A percentile compares a stretch with the other conserved stretches of the same genome.
Evolutionary conservation across 2,888 invertebrate genomes (phyloP).

Genomic region (Epinotia demarniana): DNA sequence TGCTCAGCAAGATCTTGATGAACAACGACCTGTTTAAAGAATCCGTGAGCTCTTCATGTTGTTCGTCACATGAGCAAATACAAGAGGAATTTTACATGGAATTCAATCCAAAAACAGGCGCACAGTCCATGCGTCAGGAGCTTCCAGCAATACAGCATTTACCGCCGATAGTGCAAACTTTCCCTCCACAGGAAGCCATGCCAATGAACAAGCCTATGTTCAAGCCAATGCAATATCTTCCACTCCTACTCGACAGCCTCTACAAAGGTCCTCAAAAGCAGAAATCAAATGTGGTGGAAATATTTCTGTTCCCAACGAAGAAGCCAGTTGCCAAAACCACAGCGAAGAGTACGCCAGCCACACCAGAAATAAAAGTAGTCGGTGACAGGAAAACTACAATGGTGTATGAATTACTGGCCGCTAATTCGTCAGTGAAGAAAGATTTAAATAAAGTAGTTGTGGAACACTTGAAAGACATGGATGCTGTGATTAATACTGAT

Average conservation of each 20-base stretch:
- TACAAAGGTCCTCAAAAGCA: slow-evolving; percentile 51
- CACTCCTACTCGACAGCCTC: slow-evolving; percentile 58
- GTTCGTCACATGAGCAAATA: slow-evolving; percentile 70
- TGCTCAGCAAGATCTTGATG: slow-evolving; percentile 67
- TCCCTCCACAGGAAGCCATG: slow-evolving; percentile 10
- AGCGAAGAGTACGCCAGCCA: slow-evolving; percentile 52
- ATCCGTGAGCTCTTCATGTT: slow-evolving; percentile 63
- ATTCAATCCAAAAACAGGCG: slow-evolving; percentile 57
- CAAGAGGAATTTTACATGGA: slow-evolving; percentile 70
- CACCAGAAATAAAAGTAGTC: slow-evolving; percentile 62
- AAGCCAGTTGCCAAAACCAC: slow-evolving; percentile 50
- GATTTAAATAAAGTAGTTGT: slow-evolving; percentile 59
- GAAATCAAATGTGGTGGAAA: slow-evolving; percentile 68
- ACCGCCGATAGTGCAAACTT: background rate
- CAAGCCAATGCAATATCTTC: slow-evolving; percentile 53
- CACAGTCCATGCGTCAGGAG: slow-evolving; percentile 21
- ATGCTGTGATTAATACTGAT: slow-evolving; percentile 27
- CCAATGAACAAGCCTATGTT: slow-evolving; percentile 7
- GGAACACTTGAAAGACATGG: slow-evolving; percentile 51
- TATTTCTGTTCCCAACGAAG: slow-evolving; percentile 71
- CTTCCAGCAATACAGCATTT: background rate
- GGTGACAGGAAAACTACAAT: slow-evolving; percentile 62
- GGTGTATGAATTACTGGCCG: slow-evolving; percentile 47
- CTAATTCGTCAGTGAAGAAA: slow-evolving; percentile 62
- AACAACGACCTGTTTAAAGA: slow-evolving; percentile 67